Evolutionary conservation across 2,797 vertebrate genomes (phyloP).

Genomic region (Sciurus carolinensis): DNA sequence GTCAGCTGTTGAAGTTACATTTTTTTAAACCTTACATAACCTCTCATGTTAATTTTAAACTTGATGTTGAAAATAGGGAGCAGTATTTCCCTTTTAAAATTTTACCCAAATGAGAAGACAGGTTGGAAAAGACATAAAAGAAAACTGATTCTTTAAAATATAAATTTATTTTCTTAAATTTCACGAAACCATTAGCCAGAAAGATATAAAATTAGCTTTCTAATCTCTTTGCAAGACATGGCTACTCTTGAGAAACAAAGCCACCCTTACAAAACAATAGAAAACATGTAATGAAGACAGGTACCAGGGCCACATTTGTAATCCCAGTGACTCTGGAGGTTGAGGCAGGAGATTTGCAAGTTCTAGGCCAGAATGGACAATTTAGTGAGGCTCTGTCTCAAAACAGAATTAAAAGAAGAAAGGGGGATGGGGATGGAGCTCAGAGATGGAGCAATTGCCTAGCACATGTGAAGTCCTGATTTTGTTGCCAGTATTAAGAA

Average conservation of each 20-base stretch:
- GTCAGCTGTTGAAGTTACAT: not conserved
- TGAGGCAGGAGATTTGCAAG: too few relatives aligned
- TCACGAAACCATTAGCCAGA: not conserved
- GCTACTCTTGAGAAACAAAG: not conserved
- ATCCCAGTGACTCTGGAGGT: too few relatives aligned
- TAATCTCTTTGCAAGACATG: not conserved
- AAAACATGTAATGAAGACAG: not conserved
- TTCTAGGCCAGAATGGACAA: too few relatives aligned
- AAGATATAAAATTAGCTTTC: not conserved
- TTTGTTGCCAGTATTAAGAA: not conserved
- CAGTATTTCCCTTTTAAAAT: not conserved
- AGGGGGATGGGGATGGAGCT: too few relatives aligned
- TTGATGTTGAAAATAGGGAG: conserved; percentile 32
- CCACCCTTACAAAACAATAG: not conserved
- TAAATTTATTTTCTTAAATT: not conserved
- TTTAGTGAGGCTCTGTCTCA: too few relatives aligned
- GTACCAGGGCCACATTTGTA: too few relatives aligned
- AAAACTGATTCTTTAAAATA: not conserved
- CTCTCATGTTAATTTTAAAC: not conserved
- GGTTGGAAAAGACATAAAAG: not conserved
- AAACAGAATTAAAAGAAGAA: not conserved
- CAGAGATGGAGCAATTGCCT: not conserved
- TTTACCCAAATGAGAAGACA: not conserved
- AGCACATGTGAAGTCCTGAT: not conserved
- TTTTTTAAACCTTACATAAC: not conserved